Evolutionary conservation across 2,797 vertebrate species (phyloP).

Genomic region (Loris lydekkerianus): DNA sequence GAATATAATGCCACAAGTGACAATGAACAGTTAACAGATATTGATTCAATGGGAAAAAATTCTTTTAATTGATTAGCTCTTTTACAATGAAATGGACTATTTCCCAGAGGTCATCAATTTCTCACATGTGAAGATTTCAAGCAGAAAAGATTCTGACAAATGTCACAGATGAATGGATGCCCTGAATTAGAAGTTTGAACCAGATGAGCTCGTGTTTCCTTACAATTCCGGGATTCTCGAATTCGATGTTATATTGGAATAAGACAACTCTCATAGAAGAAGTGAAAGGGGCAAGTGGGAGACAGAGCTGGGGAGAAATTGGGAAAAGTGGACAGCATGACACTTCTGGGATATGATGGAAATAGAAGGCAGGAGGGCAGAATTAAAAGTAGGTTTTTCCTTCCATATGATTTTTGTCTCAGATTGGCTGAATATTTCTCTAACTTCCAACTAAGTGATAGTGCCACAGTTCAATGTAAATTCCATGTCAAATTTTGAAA

Average conservation of each 20-base stretch:
- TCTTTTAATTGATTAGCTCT: not conserved
- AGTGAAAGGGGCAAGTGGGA: not conserved
- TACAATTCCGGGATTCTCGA: not conserved
- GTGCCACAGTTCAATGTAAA: not conserved
- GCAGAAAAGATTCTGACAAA: not conserved
- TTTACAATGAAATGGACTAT: not conserved
- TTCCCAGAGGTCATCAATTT: not conserved
- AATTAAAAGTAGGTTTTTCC: conserved; percentile 11
- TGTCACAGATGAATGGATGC: not conserved
- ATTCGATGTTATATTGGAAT: not conserved
- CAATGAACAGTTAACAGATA: conserved; percentile 35
- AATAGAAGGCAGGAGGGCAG: not conserved
- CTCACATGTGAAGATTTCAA: not conserved
- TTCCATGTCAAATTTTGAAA: conserved; percentile 60
- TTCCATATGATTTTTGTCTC: not conserved
- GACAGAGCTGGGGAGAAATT: not conserved
- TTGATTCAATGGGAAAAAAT: conserved; percentile 23
- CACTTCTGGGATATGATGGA: not conserved
- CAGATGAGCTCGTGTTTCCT: not conserved
- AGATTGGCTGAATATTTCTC: not conserved
- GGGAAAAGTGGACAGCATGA: not conserved
- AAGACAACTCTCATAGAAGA: not conserved
- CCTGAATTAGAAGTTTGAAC: not conserved
- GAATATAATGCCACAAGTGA: conserved; percentile 21
- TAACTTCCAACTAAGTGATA: not conserved